These are phyloP conservation scores for Phrynocephalus versicolor DNA, from an alignment of 2,113 vertebrate genomes.

Conservation along the genomic window DNA sequence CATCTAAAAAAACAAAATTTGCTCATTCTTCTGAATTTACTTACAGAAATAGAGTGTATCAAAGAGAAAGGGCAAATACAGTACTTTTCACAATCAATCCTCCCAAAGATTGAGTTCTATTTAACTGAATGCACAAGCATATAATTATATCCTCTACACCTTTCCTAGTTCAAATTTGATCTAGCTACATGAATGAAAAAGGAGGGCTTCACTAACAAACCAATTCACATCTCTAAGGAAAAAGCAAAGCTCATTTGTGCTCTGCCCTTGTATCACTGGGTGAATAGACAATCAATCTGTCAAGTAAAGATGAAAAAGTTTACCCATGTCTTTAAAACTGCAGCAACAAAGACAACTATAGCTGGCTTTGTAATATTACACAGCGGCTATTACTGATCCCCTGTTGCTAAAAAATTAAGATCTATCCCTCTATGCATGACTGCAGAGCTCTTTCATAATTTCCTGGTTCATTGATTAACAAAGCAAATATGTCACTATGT, in stretches of 20 bases:
- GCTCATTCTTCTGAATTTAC: too few relatives aligned
- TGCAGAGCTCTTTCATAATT: background rate
- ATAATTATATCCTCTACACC: too few relatives aligned
- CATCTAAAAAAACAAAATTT: too few relatives aligned
- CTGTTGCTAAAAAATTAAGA: background rate
- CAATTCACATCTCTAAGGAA: too few relatives aligned
- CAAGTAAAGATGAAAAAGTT: background rate
- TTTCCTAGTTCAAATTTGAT: too few relatives aligned
- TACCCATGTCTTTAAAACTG: background rate
- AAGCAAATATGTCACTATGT: background rate
- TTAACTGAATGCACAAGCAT: too few relatives aligned
- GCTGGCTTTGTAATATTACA: background rate
- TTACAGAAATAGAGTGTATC: too few relatives aligned
- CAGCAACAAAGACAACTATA: background rate
- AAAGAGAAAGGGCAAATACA: too few relatives aligned
- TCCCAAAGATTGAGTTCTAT: too few relatives aligned
- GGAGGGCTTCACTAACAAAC: too few relatives aligned
- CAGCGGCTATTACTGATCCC: background rate
- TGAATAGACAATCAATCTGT: background rate
- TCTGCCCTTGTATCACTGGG: background rate
- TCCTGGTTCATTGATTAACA: background rate
- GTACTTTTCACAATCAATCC: too few relatives aligned
- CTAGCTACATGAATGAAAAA: too few relatives aligned
- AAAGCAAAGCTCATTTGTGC: background rate
- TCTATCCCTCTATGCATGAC: background rate